Percentiles rank a stretch among this genome's conserved stretches.
These are phyloP conservation scores for Hybognathus amarus DNA, from an alignment of 2,797 vertebrate genomes.

Conservation along the genomic window DNA sequence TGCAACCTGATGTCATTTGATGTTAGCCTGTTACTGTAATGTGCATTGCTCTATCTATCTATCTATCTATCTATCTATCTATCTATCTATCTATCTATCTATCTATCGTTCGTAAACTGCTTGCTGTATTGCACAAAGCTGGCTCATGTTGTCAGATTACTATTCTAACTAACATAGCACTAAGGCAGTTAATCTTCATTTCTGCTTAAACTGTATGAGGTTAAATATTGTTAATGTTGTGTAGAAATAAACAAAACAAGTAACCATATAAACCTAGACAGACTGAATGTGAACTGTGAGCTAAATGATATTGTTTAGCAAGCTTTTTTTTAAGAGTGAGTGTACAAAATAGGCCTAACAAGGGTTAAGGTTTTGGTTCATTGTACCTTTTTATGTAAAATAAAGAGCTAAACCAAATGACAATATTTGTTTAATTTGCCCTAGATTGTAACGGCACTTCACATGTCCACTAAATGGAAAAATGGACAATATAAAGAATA, in stretches of 20 bases:
- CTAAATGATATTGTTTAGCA: conserved; percentile 34
- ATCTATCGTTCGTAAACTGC: conserved; percentile 17
- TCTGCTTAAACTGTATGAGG: conserved; percentile 56
- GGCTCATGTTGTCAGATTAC: conserved; percentile 41
- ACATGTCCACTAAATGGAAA: neutral
- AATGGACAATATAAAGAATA: no score
- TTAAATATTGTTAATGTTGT: conserved; percentile 62
- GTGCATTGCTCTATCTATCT: conserved; percentile 16
- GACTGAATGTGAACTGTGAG: conserved; percentile 81
- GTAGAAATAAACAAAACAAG: conserved; percentile 66
- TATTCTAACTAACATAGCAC: conserved; percentile 46
- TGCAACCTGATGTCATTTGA: conserved; percentile 39
- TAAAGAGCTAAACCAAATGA: conserved; percentile 43
- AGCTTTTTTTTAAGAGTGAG: conserved; percentile 13
- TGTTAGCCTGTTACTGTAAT: conserved; percentile 44
- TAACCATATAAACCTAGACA: conserved; percentile 78
- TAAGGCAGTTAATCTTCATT: conserved; percentile 57
- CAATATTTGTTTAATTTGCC: conserved; percentile 14
- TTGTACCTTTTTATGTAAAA: conserved; percentile 35
- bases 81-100: conserved; percentile 16
- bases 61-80: conserved; percentile 29
- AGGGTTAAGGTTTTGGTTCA: conserved; percentile 9
- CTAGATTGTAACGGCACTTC: neutral
- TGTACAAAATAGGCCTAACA: conserved; percentile 32
- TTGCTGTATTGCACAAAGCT: conserved; percentile 50